A percentile compares a stretch with the other conserved stretches of the same genome.
These are phyloP conservation scores for Lepidurus packardi DNA, from an alignment of 1,140 invertebrate genomes.

Conservation along the genomic window DNA sequence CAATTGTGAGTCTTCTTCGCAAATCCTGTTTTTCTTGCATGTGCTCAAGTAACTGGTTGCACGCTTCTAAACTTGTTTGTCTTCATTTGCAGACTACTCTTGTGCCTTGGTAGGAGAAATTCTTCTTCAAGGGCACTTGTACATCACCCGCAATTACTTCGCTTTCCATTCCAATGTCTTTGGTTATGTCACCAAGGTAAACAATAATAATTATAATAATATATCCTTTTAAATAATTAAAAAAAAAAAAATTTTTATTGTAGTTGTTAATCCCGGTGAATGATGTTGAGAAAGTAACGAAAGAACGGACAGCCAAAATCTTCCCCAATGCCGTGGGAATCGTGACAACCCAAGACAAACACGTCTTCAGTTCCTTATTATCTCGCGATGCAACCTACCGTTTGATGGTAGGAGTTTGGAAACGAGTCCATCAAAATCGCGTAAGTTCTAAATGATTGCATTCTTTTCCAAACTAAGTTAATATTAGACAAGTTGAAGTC, in stretches of 20 bases:
- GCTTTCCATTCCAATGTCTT: conserved; percentile 94
- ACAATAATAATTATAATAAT: conserved; percentile 34
- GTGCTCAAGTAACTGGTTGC: conserved; percentile 27
- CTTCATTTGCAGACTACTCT: conserved; percentile 69
- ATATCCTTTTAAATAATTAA: neutral
- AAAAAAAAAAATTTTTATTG: neutral
- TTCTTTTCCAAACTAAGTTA: conserved; percentile 22
- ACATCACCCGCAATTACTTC: conserved; percentile 87
- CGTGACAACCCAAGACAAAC: conserved; percentile 71
- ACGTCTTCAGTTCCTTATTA: conserved; percentile 82
- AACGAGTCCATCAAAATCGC: conserved; percentile 38
- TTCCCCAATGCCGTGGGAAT: conserved; percentile 83
- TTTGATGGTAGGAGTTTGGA: conserved; percentile 74
- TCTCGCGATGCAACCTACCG: conserved; percentile 80
- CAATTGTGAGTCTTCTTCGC: conserved; percentile 57
- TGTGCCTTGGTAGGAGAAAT: conserved; percentile 87
- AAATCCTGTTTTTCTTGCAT: conserved; percentile 6
- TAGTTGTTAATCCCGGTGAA: conserved; percentile 73
- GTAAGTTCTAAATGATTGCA: conserved; percentile 27
- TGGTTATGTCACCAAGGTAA: conserved; percentile 83
- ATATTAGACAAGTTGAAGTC: neutral
- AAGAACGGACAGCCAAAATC: conserved; percentile 83
- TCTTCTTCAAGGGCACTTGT: conserved; percentile 83
- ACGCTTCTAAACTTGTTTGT: conserved; percentile 25
- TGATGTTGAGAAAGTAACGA: conserved; percentile 75